Percentiles rank a stretch among this genome's conserved stretches.
Evolutionary conservation across 2,888 invertebrate genomes (phyloP).

Genomic region (Polylopha cassiicola): DNA sequence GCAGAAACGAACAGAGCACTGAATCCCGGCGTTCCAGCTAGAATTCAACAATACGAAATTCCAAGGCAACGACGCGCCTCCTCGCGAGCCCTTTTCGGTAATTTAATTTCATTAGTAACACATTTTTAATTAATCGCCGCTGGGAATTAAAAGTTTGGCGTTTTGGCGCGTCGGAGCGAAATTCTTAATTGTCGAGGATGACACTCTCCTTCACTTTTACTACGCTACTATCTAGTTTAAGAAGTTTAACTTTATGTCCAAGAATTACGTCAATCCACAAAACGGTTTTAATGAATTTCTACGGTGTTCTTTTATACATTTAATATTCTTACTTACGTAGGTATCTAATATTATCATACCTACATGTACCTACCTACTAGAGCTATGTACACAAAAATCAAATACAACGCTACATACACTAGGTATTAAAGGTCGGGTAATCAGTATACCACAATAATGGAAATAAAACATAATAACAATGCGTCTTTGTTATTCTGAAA

Average conservation of each 20-base stretch:
- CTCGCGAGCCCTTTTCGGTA: constrained; percentile 31
- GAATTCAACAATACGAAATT: constrained; percentile 42
- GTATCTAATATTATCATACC: too few species aligned
- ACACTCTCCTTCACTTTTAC: constrained; percentile 29
- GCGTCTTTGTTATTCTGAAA: too few species aligned
- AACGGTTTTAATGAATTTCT: too few species aligned
- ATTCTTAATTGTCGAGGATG: constrained; percentile 38
- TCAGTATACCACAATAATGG: too few species aligned
- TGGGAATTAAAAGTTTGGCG: constrained; percentile 48
- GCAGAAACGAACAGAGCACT: constrained; percentile 18
- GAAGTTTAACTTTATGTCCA: constrained; percentile 6
- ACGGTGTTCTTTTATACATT: too few species aligned
- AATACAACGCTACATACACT: too few species aligned
- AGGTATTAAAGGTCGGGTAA: too few species aligned
- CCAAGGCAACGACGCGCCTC: constrained; percentile 30
- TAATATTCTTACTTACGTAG: too few species aligned
- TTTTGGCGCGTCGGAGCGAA: constrained; percentile 36
- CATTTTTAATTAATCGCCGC: constrained; percentile 52
- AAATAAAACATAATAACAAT: too few species aligned
- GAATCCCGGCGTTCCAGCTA: constrained; percentile 40
- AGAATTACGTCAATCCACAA: too few species aligned
- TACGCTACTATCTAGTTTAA: constrained; percentile 6
- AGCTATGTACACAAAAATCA: too few species aligned
- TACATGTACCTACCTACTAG: too few species aligned
- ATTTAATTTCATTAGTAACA: constrained; percentile 50